Conservation (phyloP, 37 sponge, comb jelly and placozoan species). For the Cladorhizidae sp. region DNA sequence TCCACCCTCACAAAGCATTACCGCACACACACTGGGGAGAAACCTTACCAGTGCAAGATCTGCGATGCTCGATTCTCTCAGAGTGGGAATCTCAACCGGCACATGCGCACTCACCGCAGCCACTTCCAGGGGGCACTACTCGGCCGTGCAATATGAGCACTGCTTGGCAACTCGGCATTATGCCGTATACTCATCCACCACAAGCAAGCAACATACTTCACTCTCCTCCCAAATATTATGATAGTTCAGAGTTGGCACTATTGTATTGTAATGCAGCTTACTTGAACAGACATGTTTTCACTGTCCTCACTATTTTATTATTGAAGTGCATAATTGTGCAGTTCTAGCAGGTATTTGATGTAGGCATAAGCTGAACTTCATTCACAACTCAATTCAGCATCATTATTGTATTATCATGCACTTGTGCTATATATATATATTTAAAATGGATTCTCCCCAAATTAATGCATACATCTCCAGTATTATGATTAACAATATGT, state of each 20-base stretch:
- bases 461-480: no score
- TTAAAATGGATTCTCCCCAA: no score
- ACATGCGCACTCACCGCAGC: slow-evolving; percentile 92
- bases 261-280: no score
- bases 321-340: neutral
- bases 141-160: neutral
- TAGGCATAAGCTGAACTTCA: neutral
- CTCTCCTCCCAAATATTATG: neutral
- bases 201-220: neutral
- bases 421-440: no score
- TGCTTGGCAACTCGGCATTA: neutral
- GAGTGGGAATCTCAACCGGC: slow-evolving; percentile 88
- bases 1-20: slow-evolving; percentile 92
- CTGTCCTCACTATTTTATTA: neutral
- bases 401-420: no score
- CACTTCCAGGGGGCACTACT: slow-evolving; percentile 29
- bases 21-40: slow-evolving; percentile 84
- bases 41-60: slow-evolving; percentile 92
- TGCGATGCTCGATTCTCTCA: slow-evolving; percentile 89
- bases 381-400: no score
- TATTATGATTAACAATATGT: no score
- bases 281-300: no score
- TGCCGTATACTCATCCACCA: neutral
- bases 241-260: no score
- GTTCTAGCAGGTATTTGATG: neutral